Base-by-base conservation (phyloP, 2,797 vertebrate species). In the Chlorospingus semifuscus region DNA sequence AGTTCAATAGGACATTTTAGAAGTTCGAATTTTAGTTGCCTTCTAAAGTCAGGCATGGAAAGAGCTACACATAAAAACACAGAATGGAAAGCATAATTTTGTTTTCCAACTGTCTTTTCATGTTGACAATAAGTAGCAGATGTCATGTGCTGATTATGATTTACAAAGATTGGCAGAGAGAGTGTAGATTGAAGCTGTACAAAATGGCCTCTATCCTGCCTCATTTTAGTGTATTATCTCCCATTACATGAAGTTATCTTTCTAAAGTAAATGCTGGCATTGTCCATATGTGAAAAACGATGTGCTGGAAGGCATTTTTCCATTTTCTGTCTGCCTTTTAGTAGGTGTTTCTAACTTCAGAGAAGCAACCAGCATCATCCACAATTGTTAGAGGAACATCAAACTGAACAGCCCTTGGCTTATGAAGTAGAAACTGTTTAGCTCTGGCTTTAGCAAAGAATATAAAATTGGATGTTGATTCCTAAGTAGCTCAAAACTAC, bases 401-500 rank as follows among this genome's bases (percentile, higher is more conserved):
- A 83, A 66, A 91, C 34, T 83, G 76, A 92, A 89, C 47, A 95
- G 69, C 30, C 50, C 47, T 88, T 88, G 76, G 72, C 55, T 95
- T 87, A 76, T 83, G 55, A 92, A 89, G 57, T 59, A 87, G 36
- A 79, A 92, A 75, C 21, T 78, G 6, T 83, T 95, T 93, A 90
- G 76, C 36, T 65, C 21, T 27, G 41, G 66, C 46, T 91, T 91
- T 81, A 89, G 61, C 20, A 72, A 86, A 65, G 72, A 85, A 41
- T 80, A 64, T 83, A 71, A 85, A 91, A 83, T 87, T 1, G 2
- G 21, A 52, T 91, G 91, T 68, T 94, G 63, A 85, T 86, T 91
- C 53, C 53, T 91, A 89, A 91, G 87, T 60, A 95, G 60, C 37
- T 93, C 83, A 91, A 81, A 96, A 56, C 47, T 89, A 89, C 86